Base-by-base conservation (phyloP, 2,113 vertebrate species). In the Gnathonemus longibarbis region DNA sequence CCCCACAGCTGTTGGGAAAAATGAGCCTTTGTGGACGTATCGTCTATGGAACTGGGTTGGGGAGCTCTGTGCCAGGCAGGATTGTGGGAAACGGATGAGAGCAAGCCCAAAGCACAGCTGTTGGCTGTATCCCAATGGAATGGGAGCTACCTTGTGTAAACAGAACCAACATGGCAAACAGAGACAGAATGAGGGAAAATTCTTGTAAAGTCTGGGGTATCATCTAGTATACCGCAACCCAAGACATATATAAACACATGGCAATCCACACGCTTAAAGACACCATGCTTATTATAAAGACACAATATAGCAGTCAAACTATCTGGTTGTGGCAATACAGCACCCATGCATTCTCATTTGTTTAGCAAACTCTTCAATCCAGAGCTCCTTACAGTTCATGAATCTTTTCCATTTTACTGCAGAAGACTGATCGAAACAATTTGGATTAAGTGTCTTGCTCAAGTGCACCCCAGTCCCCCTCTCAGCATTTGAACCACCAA, bases 11-110 rank as follows among this genome's bases (percentile, higher is more conserved):
- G 53, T 6, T 87, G 80, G 86, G 80, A 50, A 21, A 90, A 86
- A 42, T 46, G 42, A 48, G 58, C 45, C 62, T 91, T 90, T 91
- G 90, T 88, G 50, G 84, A 87, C 86, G 86, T 83, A n/a, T 77
- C 88, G 80, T 90, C 88, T 91, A 91, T 89, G 90, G 90, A 88
- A 93, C 86, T 42, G 91, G 91, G 91, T 66, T 90, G 84, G 90
- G 89, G 90, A 89, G 83, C 90, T 84, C 90, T 24, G 27, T 92
- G 93, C 94, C 94, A 95, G 93, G 94, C 95, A 95, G 95, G 94
- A 94, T 95, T 94, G 95, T 94, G 93, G 94, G 93, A 94, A 95
- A 94, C 91, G 92, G 88, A 92, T 92, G 39, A 84, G 45, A 4
- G 46, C 13, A 24, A 56, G 21, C 50, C 17, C 89, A 48, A 8